A percentile compares a stretch with the other conserved stretches of the same genome.
Conservation (phyloP, 2,797 vertebrate species). For the Microchirus variegatus region DNA sequence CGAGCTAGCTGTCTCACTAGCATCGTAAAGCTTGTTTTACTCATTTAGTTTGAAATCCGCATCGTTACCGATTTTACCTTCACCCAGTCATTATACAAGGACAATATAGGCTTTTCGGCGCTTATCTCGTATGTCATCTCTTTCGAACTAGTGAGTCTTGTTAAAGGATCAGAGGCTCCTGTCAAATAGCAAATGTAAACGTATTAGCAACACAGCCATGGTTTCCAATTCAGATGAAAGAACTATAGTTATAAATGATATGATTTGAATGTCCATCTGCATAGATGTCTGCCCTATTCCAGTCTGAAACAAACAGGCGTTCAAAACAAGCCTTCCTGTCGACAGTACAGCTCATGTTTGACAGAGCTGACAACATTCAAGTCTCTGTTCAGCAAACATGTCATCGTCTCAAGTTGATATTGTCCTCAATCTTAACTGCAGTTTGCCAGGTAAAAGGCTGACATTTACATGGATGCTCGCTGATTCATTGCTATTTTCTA, state of each 20-base stretch:
- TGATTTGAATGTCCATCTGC: neutral
- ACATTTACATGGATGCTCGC: neutral
- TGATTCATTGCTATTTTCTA: neutral
- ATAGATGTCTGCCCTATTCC: too few species aligned
- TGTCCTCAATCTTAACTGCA: neutral
- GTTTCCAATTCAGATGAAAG: neutral
- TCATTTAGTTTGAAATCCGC: neutral
- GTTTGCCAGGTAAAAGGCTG: neutral
- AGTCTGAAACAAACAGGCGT: too few species aligned
- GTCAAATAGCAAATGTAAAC: neutral
- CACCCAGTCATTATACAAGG: neutral
- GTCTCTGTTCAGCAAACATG: neutral
- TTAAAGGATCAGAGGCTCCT: neutral
- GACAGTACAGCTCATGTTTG: too few species aligned
- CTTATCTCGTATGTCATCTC: neutral
- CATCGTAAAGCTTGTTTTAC: slow-evolving; percentile 4
- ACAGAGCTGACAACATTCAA: too few species aligned
- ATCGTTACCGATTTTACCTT: neutral
- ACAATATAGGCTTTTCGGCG: neutral
- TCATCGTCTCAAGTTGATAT: neutral
- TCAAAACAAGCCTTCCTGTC: too few species aligned
- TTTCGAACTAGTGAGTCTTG: neutral
- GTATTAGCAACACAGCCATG: neutral
- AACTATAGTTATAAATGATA: neutral
- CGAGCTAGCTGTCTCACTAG: slow-evolving; percentile 31